Conservation (phyloP, 1,140 invertebrate genomes). For the Eumeta japonica region DNA sequence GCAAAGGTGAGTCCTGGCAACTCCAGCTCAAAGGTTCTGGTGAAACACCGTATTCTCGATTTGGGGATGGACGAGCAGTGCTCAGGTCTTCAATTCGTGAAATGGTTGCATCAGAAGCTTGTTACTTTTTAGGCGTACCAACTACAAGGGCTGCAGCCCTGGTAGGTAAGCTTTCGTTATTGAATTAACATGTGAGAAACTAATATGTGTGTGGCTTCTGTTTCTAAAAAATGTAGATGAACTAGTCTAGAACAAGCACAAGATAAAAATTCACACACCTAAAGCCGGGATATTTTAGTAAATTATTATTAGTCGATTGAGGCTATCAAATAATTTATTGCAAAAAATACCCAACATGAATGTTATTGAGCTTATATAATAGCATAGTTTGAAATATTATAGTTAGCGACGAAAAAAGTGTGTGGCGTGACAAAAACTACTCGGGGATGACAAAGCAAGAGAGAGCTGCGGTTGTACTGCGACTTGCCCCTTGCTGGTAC, state of each 20-base stretch:
- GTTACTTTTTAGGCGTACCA: slow-evolving; percentile 59
- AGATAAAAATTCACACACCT: no score
- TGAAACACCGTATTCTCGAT: slow-evolving; percentile 66
- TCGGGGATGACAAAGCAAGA: slow-evolving; percentile 55
- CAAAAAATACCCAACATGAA: no score
- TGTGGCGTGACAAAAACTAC: slow-evolving; percentile 64
- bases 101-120: slow-evolving; percentile 68
- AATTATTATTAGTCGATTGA: neutral
- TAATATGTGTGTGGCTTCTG: no score
- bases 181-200: neutral
- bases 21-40: slow-evolving; percentile 69
- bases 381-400: neutral
- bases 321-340: no score
- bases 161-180: slow-evolving; percentile 41
- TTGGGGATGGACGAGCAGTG: slow-evolving; percentile 68
- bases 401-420: slow-evolving; percentile 59
- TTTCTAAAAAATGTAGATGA: no score
- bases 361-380: neutral
- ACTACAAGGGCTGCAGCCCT: slow-evolving; percentile 63
- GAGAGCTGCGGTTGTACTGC: slow-evolving; percentile 58
- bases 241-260: no score
- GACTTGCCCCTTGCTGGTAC: slow-evolving; percentile 62
- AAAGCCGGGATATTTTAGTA: no score
- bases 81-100: slow-evolving; percentile 67
- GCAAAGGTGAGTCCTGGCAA: slow-evolving; percentile 63